Conservation (phyloP, 2,113 vertebrate genomes). For the Saguinus midas region DNA sequence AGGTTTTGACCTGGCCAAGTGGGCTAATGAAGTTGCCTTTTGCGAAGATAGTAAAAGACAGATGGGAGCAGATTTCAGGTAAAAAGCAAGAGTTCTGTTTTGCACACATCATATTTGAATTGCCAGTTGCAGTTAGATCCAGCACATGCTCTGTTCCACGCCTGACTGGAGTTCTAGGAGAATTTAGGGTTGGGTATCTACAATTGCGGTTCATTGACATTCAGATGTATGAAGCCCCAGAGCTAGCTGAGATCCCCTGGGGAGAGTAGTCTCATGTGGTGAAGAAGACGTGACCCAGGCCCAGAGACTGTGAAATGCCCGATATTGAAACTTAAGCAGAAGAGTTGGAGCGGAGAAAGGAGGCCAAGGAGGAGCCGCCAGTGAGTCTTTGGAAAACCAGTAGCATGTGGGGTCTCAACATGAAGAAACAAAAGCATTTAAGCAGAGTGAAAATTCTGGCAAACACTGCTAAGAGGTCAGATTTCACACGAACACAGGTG, state of each 20-base stretch:
- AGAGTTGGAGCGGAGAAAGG: background rate
- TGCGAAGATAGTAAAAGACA: background rate
- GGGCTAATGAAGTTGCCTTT: background rate
- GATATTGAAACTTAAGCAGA: background rate
- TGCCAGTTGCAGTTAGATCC: too few relatives aligned
- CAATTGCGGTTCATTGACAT: fast-evolving
- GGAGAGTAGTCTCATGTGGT: background rate
- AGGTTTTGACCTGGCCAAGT: too few relatives aligned
- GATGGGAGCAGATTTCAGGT: background rate
- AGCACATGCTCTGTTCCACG: fast-evolving
- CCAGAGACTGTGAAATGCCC: background rate
- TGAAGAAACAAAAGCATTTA: fast-evolving
- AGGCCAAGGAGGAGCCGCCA: background rate
- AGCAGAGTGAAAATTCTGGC: background rate
- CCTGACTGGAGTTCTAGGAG: background rate
- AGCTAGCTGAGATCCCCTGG: background rate
- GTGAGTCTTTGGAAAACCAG: background rate
- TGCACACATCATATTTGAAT: fast-evolving
- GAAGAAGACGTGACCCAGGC: background rate
- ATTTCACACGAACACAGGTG: fast-evolving
- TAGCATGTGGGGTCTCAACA: background rate
- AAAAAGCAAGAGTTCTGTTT: background rate
- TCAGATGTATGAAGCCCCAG: background rate
- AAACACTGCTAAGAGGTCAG: background rate
- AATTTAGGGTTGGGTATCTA: background rate